phyloP scores from a whole-genome alignment of 2,888 invertebrate genomes.

The Acanthacorydalis orientalis region DNA sequence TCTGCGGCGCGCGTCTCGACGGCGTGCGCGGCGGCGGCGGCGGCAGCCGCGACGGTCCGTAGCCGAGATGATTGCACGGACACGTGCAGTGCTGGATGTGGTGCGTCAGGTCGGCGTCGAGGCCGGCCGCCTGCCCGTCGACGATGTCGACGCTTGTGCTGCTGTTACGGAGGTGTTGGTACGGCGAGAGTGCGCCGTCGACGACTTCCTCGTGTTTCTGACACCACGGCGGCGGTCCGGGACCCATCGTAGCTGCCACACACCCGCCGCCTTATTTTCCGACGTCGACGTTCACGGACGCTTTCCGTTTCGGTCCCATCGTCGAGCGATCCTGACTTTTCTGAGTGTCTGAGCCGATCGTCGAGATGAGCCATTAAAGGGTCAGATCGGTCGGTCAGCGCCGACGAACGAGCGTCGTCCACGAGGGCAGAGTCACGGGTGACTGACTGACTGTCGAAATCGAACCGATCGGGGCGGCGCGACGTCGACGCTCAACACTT shows the following conservation, averaged over 20 bases:
- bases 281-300: too few species aligned
- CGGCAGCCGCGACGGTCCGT: slow-evolving; percentile 33
- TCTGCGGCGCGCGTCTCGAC: slow-evolving; percentile 8
- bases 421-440: too few species aligned
- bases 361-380: too few species aligned
- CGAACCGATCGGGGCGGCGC: too few species aligned
- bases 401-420: too few species aligned
- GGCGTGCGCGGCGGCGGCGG: slow-evolving; percentile 9
- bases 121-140: slow-evolving; percentile 4
- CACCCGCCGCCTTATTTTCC: neutral
- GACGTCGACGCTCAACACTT: too few species aligned
- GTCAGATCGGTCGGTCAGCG: too few species aligned
- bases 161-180: neutral
- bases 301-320: too few species aligned
- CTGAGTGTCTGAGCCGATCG: too few species aligned
- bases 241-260: slow-evolving; percentile 1
- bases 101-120: slow-evolving; percentile 71
- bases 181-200: neutral
- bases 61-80: slow-evolving; percentile 86
- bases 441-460: too few species aligned
- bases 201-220: neutral
- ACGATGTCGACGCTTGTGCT: neutral
- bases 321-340: too few species aligned
- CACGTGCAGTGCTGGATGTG: slow-evolving; percentile 82
- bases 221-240: slow-evolving; percentile 6